phyloP scores from a whole-genome alignment of 2,797 vertebrate species.

The Thaleichthys pacificus region DNA sequence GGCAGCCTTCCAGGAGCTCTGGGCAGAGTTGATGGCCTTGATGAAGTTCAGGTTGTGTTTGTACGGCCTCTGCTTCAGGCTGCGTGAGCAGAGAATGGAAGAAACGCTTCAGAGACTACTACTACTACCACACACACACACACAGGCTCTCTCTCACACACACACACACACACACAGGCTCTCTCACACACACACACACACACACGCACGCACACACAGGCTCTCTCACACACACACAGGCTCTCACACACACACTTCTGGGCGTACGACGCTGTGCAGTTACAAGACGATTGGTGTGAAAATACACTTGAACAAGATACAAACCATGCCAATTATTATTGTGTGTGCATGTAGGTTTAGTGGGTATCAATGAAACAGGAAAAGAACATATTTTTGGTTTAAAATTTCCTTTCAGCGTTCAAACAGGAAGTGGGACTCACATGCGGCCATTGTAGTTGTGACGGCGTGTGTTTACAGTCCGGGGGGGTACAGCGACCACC shows the following conservation, averaged over 20 bases:
- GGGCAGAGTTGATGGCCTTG: conserved; percentile 80
- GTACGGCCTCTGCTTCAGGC: conserved; percentile 73
- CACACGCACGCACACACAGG: neutral
- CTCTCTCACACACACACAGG: neutral
- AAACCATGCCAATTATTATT: too few species aligned
- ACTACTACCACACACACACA: neutral
- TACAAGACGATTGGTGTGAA: too few species aligned
- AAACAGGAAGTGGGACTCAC: conserved; percentile 51
- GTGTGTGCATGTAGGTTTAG: too few species aligned
- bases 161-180: neutral
- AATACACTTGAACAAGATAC: too few species aligned
- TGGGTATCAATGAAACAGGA: too few species aligned
- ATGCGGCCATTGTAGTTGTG: conserved; percentile 40
- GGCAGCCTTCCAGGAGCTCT: conserved; percentile 88
- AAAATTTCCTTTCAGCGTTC: too few species aligned
- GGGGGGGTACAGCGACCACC: conserved; percentile 55
- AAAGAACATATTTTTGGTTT: too few species aligned
- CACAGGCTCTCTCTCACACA: too few species aligned
- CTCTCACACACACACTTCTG: too few species aligned
- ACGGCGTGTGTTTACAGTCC: conserved; percentile 25
- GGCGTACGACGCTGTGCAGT: too few species aligned
- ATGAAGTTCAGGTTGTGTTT: conserved; percentile 79
- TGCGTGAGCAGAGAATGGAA: conserved; percentile 44
- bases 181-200: neutral
- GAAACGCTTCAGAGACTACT: neutral